Percentiles rank a stretch among this genome's conserved stretches.
phyloP scores from a whole-genome alignment of 2,888 invertebrate genomes.

The Crocallis elinguaria region DNA sequence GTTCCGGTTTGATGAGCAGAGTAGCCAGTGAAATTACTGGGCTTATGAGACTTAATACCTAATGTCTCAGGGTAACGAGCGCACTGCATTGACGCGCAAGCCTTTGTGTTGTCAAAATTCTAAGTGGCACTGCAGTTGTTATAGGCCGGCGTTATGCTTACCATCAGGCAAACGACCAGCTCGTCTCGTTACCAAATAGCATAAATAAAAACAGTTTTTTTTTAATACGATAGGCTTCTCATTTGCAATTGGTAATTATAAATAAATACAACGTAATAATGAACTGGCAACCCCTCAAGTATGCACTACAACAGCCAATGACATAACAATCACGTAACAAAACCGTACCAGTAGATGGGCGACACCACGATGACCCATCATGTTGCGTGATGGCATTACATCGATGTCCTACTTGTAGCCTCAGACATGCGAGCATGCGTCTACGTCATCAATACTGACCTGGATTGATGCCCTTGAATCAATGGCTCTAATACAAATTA shows the following conservation, averaged over 20 bases:
- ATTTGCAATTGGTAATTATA: background rate
- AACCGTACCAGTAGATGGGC: constrained; percentile 39
- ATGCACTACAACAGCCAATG: constrained; percentile 12
- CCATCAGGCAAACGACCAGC: too few species aligned
- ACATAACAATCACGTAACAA: constrained; percentile 26
- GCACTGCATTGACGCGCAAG: too few species aligned
- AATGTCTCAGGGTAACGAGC: too few species aligned
- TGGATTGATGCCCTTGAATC: constrained; percentile 65
- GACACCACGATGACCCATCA: constrained; percentile 45
- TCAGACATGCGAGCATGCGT: constrained; percentile 14
- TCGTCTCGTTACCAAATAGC: too few species aligned
- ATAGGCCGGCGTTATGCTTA: too few species aligned
- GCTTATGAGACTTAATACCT: too few species aligned
- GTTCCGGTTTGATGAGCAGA: too few species aligned
- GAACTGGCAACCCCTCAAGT: background rate
- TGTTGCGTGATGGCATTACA: constrained; percentile 63
- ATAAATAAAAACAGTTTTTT: too few species aligned
- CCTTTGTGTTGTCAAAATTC: too few species aligned
- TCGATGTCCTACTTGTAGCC: constrained; percentile 59
- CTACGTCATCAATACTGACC: constrained; percentile 17
- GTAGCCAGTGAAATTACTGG: too few species aligned
- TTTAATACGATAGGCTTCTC: too few species aligned
- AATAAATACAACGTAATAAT: background rate
- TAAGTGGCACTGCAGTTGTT: too few species aligned
- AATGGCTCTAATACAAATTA: constrained; percentile 27